A percentile compares a stretch with the other conserved stretches of the same genome.
These are phyloP conservation scores for Drosophila percnosoma DNA, from an alignment of 2,888 invertebrate genomes.

Conservation along the genomic window DNA sequence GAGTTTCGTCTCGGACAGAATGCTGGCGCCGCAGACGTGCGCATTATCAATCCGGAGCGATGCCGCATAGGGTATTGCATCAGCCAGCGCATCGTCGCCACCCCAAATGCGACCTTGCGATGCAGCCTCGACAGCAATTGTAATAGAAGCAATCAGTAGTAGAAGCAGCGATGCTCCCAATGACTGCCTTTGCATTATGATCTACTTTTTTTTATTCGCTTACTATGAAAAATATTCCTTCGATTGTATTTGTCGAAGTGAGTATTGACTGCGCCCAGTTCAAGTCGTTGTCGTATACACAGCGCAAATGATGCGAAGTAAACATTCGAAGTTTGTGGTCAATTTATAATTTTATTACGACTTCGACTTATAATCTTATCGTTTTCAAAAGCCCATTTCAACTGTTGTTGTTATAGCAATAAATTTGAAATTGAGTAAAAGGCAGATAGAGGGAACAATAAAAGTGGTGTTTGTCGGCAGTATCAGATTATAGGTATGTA, in stretches of 20 bases:
- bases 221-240: not conserved
- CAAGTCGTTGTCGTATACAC: slow-evolving; percentile 42
- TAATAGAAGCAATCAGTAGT: slow-evolving; percentile 1
- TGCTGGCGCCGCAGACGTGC: slow-evolving; percentile 81
- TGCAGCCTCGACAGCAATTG: not conserved
- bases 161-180: slow-evolving; percentile 8
- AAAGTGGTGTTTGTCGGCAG: not conserved
- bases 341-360: slow-evolving; percentile 31
- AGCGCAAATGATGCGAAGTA: slow-evolving; percentile 35
- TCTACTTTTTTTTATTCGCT: not conserved
- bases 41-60: slow-evolving; percentile 80
- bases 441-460: not conserved
- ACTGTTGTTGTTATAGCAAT: slow-evolving; percentile 31
- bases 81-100: slow-evolving; percentile 77
- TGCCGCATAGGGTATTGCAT: slow-evolving; percentile 80
- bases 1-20: slow-evolving; percentile 58
- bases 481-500: not conserved
- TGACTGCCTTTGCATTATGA: slow-evolving; percentile 31
- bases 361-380: slow-evolving; percentile 69
- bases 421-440: slow-evolving; percentile 33
- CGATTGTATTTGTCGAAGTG: not conserved
- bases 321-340: slow-evolving; percentile 4
- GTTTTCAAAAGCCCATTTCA: slow-evolving; percentile 25
- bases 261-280: slow-evolving; percentile 10
- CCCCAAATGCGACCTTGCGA: slow-evolving; percentile 70